These are phyloP conservation scores for Perca fluviatilis DNA, from an alignment of 2,113 vertebrate genomes.

Conservation along the genomic window DNA sequence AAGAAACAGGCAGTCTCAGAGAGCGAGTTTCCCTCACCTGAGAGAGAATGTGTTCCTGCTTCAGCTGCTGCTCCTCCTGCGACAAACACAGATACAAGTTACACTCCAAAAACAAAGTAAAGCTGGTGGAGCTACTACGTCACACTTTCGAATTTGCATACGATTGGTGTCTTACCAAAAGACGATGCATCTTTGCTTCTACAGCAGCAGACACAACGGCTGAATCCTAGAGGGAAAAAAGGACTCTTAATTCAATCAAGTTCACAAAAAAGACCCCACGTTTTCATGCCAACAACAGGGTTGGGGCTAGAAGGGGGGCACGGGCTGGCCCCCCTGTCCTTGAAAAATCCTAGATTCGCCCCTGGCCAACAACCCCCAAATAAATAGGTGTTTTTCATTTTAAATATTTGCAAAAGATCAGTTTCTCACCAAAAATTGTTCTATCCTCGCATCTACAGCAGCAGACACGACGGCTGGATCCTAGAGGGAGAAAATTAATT, in stretches of 20 bases:
- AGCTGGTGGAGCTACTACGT: background rate
- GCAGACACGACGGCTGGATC: background rate
- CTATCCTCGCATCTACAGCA: background rate
- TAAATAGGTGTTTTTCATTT: background rate
- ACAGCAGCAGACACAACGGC: constrained; percentile 58
- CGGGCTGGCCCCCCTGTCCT: too few species aligned
- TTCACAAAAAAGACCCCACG: background rate
- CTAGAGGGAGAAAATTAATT: background rate
- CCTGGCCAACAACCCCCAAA: background rate
- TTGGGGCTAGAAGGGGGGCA: too few species aligned
- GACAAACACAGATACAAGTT: constrained; percentile 14
- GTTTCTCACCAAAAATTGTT: background rate
- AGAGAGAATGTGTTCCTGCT: constrained; percentile 58
- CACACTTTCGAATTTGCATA: background rate
- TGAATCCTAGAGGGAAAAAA: constrained; percentile 56
- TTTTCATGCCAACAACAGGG: background rate
- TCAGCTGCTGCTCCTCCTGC: constrained; percentile 60
- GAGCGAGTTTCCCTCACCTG: constrained; percentile 49
- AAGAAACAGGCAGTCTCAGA: background rate
- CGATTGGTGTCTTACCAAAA: constrained; percentile 55
- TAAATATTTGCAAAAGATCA: background rate
- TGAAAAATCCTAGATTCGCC: too few species aligned
- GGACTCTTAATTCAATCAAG: background rate
- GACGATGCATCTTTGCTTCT: constrained; percentile 53
- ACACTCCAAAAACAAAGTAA: background rate